Conservation (phyloP, 2,797 vertebrate species). For the Gallinago stenura region DNA sequence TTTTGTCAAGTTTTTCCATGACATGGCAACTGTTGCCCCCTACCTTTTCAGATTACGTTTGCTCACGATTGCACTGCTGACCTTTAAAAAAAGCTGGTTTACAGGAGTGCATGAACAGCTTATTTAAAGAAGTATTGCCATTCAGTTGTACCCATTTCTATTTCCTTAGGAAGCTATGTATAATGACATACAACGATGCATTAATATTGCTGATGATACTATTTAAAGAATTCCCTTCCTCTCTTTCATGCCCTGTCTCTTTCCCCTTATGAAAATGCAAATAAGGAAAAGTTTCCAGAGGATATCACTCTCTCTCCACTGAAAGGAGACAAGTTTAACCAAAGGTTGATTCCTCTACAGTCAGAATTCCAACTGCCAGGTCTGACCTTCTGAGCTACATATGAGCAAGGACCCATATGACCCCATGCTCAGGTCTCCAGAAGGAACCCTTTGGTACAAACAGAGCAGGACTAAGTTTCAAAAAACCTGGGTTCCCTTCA, state of each 20-base stretch:
- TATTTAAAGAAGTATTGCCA: not conserved
- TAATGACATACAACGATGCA: not conserved
- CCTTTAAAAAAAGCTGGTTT: not conserved
- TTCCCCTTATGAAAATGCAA: not conserved
- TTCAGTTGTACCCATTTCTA: not conserved
- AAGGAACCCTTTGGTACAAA: not conserved
- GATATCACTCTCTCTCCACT: not conserved
- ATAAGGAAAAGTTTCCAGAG: not conserved
- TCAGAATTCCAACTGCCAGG: not conserved
- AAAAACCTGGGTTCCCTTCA: not conserved
- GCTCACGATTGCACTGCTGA: not conserved
- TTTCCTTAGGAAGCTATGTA: not conserved
- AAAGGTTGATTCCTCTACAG: not conserved
- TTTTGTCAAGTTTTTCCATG: not conserved
- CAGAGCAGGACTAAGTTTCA: not conserved
- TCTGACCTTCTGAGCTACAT: not conserved
- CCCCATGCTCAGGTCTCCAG: not conserved
- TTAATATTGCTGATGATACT: not conserved
- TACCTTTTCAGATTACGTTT: not conserved
- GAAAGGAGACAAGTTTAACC: not conserved
- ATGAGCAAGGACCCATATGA: accelerated
- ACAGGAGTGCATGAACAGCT: not conserved
- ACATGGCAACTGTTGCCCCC: not conserved
- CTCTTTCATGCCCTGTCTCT: not conserved
- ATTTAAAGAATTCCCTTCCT: not conserved